Evolutionary conservation across 2,888 invertebrate genomes (phyloP).

Genomic region (Volucella inanis): DNA sequence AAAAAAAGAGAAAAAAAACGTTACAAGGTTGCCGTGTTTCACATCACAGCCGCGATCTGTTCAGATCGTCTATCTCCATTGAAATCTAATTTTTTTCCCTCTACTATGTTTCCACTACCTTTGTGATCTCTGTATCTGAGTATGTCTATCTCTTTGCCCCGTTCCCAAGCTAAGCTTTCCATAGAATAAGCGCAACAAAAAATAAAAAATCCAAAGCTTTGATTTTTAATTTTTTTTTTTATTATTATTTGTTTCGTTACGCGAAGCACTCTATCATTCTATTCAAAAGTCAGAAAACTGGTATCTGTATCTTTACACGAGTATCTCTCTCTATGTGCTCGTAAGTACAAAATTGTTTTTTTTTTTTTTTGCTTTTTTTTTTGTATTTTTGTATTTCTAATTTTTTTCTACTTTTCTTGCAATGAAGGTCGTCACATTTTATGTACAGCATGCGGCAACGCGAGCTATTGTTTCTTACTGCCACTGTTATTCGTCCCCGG

Average conservation of each 20-base stretch:
- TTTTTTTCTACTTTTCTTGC: constrained; percentile 54
- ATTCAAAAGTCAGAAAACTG: constrained; percentile 74
- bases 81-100: constrained; percentile 56
- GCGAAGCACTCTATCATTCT: constrained; percentile 75
- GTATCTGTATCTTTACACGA: constrained; percentile 66
- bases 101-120: constrained; percentile 14
- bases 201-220: constrained; percentile 54
- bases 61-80: constrained; percentile 73
- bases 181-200: constrained; percentile 6
- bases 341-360: constrained; percentile 35
- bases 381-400: constrained; percentile 35
- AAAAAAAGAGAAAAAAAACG: constrained; percentile 45
- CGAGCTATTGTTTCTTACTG: constrained; percentile 68
- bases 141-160: constrained; percentile 55
- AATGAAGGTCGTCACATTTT: constrained; percentile 74
- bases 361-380: constrained; percentile 43
- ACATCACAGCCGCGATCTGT: constrained; percentile 73
- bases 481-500: constrained; percentile 39
- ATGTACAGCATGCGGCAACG: constrained; percentile 66
- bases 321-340: constrained; percentile 60
- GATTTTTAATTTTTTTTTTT: constrained; percentile 51
- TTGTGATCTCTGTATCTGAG: constrained; percentile 24
- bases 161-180: constrained; percentile 58
- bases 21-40: constrained; percentile 74
- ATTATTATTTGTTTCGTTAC: constrained; percentile 67